Conservation (phyloP, 2,888 invertebrate species). For the Lochmaea capreae region DNA sequence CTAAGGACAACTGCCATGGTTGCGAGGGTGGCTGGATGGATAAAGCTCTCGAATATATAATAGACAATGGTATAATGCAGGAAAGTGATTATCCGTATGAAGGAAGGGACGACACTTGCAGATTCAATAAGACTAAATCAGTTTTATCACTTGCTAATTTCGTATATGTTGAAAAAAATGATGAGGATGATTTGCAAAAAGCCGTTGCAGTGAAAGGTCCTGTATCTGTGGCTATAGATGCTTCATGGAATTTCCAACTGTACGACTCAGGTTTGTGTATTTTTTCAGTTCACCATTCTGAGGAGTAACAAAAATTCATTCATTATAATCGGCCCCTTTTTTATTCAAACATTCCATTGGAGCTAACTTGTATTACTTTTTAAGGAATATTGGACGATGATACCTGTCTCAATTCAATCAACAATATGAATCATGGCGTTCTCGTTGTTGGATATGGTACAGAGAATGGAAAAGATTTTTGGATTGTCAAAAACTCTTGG, state of each 20-base stretch:
- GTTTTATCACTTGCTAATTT: conserved; percentile 88
- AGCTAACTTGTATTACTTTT: too few species aligned
- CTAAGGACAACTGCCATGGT: conserved; percentile 85
- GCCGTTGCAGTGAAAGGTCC: conserved; percentile 47
- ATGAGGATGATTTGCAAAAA: conserved; percentile 42
- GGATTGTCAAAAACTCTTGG: conserved; percentile 19
- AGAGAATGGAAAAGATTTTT: not conserved
- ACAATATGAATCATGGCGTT: not conserved
- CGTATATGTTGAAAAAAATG: conserved; percentile 71
- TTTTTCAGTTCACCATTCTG: too few species aligned
- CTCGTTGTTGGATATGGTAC: conserved; percentile 19
- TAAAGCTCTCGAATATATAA: conserved; percentile 85
- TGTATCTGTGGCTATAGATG: conserved; percentile 46
- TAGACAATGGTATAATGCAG: conserved; percentile 85
- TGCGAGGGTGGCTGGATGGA: conserved; percentile 88
- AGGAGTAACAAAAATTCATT: too few species aligned
- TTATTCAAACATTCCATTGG: too few species aligned
- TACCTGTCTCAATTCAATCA: not conserved
- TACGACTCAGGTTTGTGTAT: too few species aligned
- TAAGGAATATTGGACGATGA: not conserved
- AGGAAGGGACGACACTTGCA: conserved; percentile 77
- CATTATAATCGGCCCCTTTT: too few species aligned
- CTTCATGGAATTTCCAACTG: not conserved
- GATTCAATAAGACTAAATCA: conserved; percentile 72
- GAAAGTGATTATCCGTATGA: conserved; percentile 90